Evolutionary conservation across 2,113 vertebrate genomes (phyloP), one percentile per base, ranked within the genome.

Genomic region (Struthidea cinerea): DNA sequence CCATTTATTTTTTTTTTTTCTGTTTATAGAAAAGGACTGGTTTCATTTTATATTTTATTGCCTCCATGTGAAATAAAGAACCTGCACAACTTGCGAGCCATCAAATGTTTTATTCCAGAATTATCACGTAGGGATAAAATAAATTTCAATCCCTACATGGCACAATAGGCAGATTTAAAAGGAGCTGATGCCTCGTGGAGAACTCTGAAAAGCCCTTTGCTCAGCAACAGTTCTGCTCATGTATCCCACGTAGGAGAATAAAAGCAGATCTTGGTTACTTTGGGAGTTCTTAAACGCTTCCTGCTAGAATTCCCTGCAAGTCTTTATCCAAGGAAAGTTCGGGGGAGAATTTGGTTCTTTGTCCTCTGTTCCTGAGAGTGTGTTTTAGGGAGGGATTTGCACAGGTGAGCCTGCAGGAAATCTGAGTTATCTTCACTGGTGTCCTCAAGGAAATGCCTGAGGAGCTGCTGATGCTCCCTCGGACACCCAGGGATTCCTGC

Each of bases 141-240:
- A 85, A 81, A 61, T 57, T 47, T 49, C 80, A 96, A 94, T 90
- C 93, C 71, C 81, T 84, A 21, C 80, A 78, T 78, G 32, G 77
- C 88, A 92, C 63, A 91, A 74, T 19, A 35, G 41, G 73, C 11
- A 3, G 16, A 60, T 89, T 96, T 89, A 70, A 74, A 78, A 76
- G 83, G 71, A 46, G 76, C 16, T 44, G 74, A 84, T 82, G 44
- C 73, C 77, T 88, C 59, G 5, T 13, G 64, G 67, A 47, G 85
- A 79, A 50, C 84, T 94, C 86, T 79, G 93, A 46, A 92, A 94
- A 95, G 75, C 90, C 71, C 52, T 74, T 64, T 90, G 79, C 94
- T 91, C 79, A 75, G 92, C 64, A 83, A 67, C 76, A 85, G 64
- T 81, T 85, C 86, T 95, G 89, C 89, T 96, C 89, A 32, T 35